Percentiles rank a stretch among this genome's conserved stretches.
phyloP scores from a whole-genome alignment of 35 echinoderm and acorn worm genomes.

The Acanthaster planci region DNA sequence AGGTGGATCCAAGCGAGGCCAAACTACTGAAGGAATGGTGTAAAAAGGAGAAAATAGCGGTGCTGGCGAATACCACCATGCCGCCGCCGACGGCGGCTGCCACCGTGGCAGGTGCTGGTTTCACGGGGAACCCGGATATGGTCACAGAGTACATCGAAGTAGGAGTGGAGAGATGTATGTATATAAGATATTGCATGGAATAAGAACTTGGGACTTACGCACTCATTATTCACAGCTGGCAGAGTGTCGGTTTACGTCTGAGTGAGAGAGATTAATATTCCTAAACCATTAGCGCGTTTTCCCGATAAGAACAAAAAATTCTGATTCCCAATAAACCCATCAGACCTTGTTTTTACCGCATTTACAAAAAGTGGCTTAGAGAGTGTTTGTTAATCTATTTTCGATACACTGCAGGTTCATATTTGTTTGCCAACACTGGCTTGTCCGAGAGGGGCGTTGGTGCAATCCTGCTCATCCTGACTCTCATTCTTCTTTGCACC shows the following conservation, averaged over 20 bases:
- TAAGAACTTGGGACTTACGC: no score
- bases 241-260: no score
- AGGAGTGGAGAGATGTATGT: conserved; percentile 35
- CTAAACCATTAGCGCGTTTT: not conserved
- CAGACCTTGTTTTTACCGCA: not conserved
- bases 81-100: conserved; percentile 5
- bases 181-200: not conserved
- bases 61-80: conserved; percentile 12
- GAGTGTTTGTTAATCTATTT: no score
- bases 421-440: conserved; percentile 78
- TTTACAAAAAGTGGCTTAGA: not conserved
- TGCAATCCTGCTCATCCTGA: conserved; percentile 67
- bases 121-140: conserved; percentile 18
- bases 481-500: conserved; percentile 61
- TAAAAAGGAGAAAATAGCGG: conserved; percentile 37
- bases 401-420: conserved; percentile 55
- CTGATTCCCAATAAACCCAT: not conserved
- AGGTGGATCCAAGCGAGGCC: conserved; percentile 18
- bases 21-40: conserved; percentile 60
- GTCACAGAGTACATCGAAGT: conserved; percentile 37
- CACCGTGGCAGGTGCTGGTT: not conserved
- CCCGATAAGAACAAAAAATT: not conserved
- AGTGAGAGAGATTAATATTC: not conserved
- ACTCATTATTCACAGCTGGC: no score
- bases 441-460: conserved; percentile 81